These are phyloP conservation scores for Drosophila ananassae DNA, from an alignment of 1,140 invertebrate genomes.

Conservation along the genomic window DNA sequence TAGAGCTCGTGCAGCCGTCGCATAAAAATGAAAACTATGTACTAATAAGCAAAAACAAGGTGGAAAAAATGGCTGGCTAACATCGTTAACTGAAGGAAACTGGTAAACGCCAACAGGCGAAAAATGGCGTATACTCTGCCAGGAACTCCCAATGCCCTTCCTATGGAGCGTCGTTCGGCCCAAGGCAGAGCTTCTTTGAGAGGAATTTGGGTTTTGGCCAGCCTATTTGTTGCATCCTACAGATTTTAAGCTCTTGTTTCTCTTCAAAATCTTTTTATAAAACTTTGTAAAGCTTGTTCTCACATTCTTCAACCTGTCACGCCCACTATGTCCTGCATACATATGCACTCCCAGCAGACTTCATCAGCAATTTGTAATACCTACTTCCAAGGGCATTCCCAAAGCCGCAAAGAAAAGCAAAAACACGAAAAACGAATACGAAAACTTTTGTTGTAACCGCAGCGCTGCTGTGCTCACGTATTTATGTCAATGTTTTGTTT, in stretches of 20 bases:
- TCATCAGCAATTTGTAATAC: constrained; percentile 62
- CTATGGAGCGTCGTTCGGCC: background rate
- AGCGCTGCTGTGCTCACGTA: constrained; percentile 61
- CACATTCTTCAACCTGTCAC: constrained; percentile 2
- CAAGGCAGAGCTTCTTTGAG: no score
- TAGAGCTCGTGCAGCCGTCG: constrained; percentile 58
- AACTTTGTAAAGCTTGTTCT: background rate
- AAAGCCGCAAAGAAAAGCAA: constrained; percentile 11
- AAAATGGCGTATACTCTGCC: constrained; percentile 4
- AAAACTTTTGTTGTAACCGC: constrained; percentile 66
- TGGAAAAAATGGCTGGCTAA: constrained; percentile 57
- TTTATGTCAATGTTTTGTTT: constrained; percentile 81
- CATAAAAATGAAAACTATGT: constrained; percentile 73
- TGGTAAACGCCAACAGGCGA: constrained; percentile 23
- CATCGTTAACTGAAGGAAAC: constrained; percentile 54
- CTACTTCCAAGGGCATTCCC: constrained; percentile 54
- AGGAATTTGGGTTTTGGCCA: no score
- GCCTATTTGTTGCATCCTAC: no score
- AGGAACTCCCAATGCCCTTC: constrained; percentile 30
- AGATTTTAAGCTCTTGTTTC: no score
- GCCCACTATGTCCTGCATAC: constrained; percentile 16
- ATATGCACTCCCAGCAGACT: constrained; percentile 44
- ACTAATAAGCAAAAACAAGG: constrained; percentile 71
- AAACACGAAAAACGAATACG: constrained; percentile 23
- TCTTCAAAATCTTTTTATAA: background rate